Evolutionary conservation across 2,888 invertebrate genomes (phyloP).

Genomic region (Linnaemya vulpina): DNA sequence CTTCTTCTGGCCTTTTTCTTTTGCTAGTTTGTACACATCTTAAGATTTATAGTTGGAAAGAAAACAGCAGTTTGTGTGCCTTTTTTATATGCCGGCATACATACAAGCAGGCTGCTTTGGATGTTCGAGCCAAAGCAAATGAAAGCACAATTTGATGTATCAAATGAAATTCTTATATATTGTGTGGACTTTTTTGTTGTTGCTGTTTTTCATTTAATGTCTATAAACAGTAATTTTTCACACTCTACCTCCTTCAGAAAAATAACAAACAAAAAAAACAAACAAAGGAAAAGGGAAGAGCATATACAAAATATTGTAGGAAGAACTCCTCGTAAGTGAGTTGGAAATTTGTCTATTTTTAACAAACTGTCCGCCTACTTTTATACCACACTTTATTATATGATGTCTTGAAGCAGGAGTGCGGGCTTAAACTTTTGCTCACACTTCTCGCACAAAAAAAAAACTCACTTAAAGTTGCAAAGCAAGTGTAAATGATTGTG

Average conservation of each 20-base stretch:
- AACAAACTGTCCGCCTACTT: slow-evolving; percentile 71
- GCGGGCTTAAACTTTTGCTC: slow-evolving; percentile 4
- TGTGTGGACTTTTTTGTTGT: slow-evolving; percentile 32
- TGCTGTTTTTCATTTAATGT: slow-evolving; percentile 58
- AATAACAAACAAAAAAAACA: slow-evolving; percentile 4
- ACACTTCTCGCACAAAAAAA: neutral
- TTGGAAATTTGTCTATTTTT: slow-evolving; percentile 70
- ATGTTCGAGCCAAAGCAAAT: slow-evolving; percentile 1
- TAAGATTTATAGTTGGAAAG: slow-evolving; percentile 62
- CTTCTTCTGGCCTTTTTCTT: slow-evolving; percentile 15
- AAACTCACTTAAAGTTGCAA: neutral
- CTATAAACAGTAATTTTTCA: slow-evolving; percentile 72
- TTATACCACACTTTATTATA: slow-evolving; percentile 46
- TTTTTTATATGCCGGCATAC: neutral
- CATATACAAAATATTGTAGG: neutral
- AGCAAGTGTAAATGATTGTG: slow-evolving; percentile 15
- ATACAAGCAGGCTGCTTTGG: slow-evolving; percentile 21
- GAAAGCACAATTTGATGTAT: slow-evolving; percentile 40
- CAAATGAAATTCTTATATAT: slow-evolving; percentile 49
- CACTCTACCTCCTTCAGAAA: slow-evolving; percentile 61
- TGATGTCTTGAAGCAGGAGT: neutral
- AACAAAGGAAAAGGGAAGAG: neutral
- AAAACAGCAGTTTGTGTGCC: neutral
- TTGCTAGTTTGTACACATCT: slow-evolving; percentile 33
- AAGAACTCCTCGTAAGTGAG: slow-evolving; percentile 51